phyloP scores from a whole-genome alignment of 2,797 vertebrate species.

The Bradypodion pumilum region DNA sequence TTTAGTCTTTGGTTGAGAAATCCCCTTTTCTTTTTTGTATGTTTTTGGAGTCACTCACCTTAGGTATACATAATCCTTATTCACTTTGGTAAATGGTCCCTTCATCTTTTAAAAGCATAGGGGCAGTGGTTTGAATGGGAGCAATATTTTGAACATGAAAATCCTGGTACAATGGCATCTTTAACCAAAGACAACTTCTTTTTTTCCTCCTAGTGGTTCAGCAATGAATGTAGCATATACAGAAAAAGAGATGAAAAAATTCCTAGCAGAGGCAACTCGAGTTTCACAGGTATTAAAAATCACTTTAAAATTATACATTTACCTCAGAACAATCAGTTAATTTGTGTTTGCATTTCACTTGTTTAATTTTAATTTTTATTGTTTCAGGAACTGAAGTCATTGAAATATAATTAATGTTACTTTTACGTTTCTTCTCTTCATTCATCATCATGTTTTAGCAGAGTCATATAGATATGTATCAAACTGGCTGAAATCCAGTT shows the following conservation, averaged over 20 bases:
- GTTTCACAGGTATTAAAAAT: conserved; percentile 89
- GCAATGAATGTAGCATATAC: conserved; percentile 92
- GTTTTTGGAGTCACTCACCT: conserved; percentile 14
- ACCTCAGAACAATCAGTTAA: background rate
- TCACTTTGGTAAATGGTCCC: background rate
- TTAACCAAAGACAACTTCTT: background rate
- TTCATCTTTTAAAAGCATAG: conserved; percentile 4
- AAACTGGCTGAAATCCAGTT: too few relatives aligned
- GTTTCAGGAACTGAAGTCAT: conserved; percentile 15
- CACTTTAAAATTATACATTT: conserved; percentile 2
- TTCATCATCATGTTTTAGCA: too few relatives aligned
- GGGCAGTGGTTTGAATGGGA: conserved; percentile 9
- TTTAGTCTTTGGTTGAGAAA: background rate
- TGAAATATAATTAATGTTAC: conserved; percentile 8
- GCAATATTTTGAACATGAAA: background rate
- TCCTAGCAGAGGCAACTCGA: conserved; percentile 91
- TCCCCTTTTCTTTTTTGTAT: background rate
- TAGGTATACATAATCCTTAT: background rate
- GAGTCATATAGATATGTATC: too few relatives aligned
- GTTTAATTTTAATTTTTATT: background rate
- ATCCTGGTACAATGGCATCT: background rate
- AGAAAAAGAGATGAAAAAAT: conserved; percentile 94
- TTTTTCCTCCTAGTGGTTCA: conserved; percentile 81
- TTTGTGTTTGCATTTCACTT: background rate
- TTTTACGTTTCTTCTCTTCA: background rate